phyloP scores from a whole-genome alignment of 2,888 invertebrate species.

The Sesia bembeciformis region DNA sequence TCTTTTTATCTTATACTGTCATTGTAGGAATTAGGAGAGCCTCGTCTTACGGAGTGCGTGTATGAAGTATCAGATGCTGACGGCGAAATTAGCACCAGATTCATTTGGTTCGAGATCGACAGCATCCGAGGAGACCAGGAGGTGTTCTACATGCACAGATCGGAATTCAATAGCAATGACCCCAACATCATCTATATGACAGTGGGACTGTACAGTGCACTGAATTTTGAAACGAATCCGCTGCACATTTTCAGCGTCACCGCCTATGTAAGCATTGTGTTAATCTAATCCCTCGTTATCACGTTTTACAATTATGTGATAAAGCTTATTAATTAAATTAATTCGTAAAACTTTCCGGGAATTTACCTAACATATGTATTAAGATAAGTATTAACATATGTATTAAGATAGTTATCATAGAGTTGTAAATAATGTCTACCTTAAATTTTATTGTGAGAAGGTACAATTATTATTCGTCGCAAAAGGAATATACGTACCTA shows the following conservation, averaged over 20 bases:
- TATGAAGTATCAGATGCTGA: conserved; percentile 56
- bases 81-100: conserved; percentile 53
- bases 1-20: too few relatives aligned
- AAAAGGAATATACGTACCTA: too few relatives aligned
- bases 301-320: background rate
- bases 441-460: too few relatives aligned
- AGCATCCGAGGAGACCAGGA: conserved; percentile 47
- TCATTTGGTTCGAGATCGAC: conserved; percentile 48
- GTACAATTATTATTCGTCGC: too few relatives aligned
- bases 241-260: conserved; percentile 71
- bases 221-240: conserved; percentile 61
- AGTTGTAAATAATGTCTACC: too few relatives aligned
- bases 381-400: too few relatives aligned
- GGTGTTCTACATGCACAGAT: conserved; percentile 44
- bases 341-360: too few relatives aligned
- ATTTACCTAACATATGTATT: too few relatives aligned
- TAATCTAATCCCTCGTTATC: background rate
- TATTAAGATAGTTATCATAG: too few relatives aligned
- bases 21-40: conserved; percentile 49
- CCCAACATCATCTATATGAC: conserved; percentile 50
- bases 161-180: conserved; percentile 19
- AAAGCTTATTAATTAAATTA: too few relatives aligned
- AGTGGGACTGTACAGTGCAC: conserved; percentile 27
- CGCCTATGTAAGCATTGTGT: conserved; percentile 59
- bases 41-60: conserved; percentile 41